These are phyloP conservation scores for Diplodus sargus DNA, from an alignment of 2,797 vertebrate species.

Conservation along the genomic window DNA sequence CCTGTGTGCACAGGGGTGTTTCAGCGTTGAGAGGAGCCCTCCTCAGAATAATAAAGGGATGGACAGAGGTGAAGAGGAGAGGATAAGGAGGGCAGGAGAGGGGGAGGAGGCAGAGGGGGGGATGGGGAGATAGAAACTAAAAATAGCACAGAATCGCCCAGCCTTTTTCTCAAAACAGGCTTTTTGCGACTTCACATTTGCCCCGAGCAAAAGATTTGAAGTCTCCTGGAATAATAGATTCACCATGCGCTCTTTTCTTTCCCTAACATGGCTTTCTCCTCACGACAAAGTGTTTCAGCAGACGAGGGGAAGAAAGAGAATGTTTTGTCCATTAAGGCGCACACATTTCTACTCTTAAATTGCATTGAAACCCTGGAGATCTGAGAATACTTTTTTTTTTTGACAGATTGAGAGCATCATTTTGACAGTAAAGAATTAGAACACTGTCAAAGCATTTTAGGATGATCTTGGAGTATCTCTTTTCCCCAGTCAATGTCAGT, in stretches of 20 bases:
- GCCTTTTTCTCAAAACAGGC: constrained; percentile 63
- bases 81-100: constrained; percentile 42
- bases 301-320: not conserved
- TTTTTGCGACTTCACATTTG: constrained; percentile 74
- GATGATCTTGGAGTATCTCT: not conserved
- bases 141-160: constrained; percentile 69
- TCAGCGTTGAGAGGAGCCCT: constrained; percentile 63
- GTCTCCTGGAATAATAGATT: constrained; percentile 76
- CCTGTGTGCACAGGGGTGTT: constrained; percentile 79
- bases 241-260: constrained; percentile 47
- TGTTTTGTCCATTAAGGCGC: constrained; percentile 39
- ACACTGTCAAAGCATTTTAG: not conserved
- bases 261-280: constrained; percentile 36
- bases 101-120: constrained; percentile 12
- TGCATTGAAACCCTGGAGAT: constrained; percentile 28
- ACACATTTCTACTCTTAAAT: not conserved
- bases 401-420: constrained; percentile 5
- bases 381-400: not conserved
- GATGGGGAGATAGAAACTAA: constrained; percentile 46
- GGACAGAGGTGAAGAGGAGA: constrained; percentile 60
- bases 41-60: constrained; percentile 74
- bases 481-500: not conserved
- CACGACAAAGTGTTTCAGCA: constrained; percentile 42
- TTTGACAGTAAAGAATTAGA: constrained; percentile 39
- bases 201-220: constrained; percentile 72